phyloP scores from a whole-genome alignment of 92 coral and sea anemone genomes.

The Epizoanthus ramosus region DNA sequence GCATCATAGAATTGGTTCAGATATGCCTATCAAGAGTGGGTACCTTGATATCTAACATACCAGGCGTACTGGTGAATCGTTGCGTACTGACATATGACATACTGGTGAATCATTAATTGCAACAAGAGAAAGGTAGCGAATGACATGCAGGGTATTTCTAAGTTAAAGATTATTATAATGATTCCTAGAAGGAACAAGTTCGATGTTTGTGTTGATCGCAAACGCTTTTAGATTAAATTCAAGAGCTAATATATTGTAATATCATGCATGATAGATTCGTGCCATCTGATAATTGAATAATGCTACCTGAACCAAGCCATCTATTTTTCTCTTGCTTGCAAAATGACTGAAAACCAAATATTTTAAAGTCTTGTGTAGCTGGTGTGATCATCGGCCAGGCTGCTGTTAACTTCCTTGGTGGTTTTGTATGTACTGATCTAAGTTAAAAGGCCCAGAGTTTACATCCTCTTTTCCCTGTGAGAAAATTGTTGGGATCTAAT shows the following conservation, averaged over 20 bases:
- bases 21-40: not conserved
- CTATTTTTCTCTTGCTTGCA: conserved; percentile 15
- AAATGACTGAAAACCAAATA: not conserved
- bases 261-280: conserved; percentile 1
- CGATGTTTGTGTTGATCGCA: conserved; percentile 43
- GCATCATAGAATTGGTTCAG: no score
- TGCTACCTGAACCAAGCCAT: not conserved
- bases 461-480: conserved; percentile 31
- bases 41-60: not conserved
- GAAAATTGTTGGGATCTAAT: conserved; percentile 34
- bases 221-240: not conserved
- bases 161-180: conserved; percentile 9
- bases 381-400: not conserved
- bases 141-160: conserved; percentile 5
- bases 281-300: not conserved
- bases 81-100: not conserved
- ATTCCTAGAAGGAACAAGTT: conserved; percentile 19
- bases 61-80: not conserved
- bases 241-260: conserved; percentile 22
- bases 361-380: not conserved
- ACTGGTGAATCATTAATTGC: not conserved
- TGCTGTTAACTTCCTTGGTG: not conserved
- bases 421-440: conserved; percentile 9
- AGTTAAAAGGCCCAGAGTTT: conserved; percentile 23
- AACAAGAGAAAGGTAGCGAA: conserved; percentile 4